Evolutionary conservation across 2,797 vertebrate species (phyloP), one percentile per base, ranked within the genome.

Genomic region (Champsocephalus esox): DNA sequence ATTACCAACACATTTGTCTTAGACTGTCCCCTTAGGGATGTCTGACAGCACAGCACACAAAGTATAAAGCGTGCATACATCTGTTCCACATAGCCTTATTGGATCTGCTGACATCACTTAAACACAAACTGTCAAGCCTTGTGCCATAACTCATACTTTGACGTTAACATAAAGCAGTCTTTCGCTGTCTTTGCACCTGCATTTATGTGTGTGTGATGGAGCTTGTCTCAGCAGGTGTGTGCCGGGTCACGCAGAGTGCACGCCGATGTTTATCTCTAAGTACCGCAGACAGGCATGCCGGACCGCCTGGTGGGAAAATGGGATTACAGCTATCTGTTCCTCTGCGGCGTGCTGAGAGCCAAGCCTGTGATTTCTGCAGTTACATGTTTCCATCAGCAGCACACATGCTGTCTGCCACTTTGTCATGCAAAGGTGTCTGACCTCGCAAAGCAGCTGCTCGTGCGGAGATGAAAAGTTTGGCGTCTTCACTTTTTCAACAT

Each of bases 1-100:
- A 93, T 94, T 93, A 93, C 93, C 91, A 91, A 91, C 91, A 91
- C 91, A 90, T 93, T 92, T 90, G 91, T 93, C 91, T 92, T 82
- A 6, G 66, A 61, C 84, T 81, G 87, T 88, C 88, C 88, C 89
- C 90, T 86, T 14, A 76, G 89, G 89, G 90, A 81, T 38, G 82
- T 89, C 82, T 88, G 87, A 88, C 87, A 86, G 86, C 83, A 17
- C 83, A 64, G 83, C 89, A 86, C 81, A 90, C 78, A 88, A 85
- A 89, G 88, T 91, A 89, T 88, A 87, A 89, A 91, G 89, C 90
- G 86, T 78, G 72, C 89, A 72, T 88, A 83, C 92, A 91, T 93
- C 91, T 92, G 92, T 85, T 90, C 88, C 77, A 76, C 85, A 70
- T 75, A 83, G 88, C 70, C 84, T 87, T 78, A 83, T 85, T 84